Percentiles rank a stretch among this genome's conserved stretches.
Conservation (phyloP, 1,140 invertebrate genomes). For the Leguminivora glycinivorella region DNA sequence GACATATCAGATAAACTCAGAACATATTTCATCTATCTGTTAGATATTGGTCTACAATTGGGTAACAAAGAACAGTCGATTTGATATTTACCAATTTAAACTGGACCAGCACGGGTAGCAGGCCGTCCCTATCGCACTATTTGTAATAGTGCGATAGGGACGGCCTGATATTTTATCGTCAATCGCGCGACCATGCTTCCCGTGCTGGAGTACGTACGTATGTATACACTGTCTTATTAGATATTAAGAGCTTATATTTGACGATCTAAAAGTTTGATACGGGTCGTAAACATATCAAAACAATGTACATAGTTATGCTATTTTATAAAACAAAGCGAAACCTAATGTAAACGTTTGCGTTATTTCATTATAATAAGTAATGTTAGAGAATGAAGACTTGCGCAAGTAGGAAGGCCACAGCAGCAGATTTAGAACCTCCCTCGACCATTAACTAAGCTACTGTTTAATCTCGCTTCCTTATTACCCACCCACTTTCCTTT, state of each 20-base stretch:
- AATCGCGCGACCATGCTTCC: too few relatives aligned
- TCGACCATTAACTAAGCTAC: constrained; percentile 44
- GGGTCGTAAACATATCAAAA: too few relatives aligned
- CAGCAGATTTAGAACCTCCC: constrained; percentile 36
- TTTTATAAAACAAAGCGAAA: too few relatives aligned
- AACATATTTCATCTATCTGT: neutral
- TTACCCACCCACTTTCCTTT: constrained; percentile 52
- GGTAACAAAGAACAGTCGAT: neutral
- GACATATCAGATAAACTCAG: neutral
- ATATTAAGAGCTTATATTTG: too few relatives aligned
- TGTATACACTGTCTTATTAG: too few relatives aligned
- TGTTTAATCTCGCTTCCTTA: constrained; percentile 54
- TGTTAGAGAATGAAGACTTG: constrained; percentile 18
- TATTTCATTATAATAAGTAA: neutral
- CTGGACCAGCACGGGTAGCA: too few relatives aligned
- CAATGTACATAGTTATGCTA: too few relatives aligned
- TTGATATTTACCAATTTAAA: neutral
- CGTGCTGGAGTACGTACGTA: too few relatives aligned
- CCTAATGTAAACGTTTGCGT: neutral
- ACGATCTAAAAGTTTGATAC: too few relatives aligned
- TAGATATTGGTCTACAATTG: neutral
- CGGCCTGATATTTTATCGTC: too few relatives aligned
- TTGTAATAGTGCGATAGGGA: too few relatives aligned
- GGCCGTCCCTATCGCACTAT: too few relatives aligned
- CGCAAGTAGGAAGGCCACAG: constrained; percentile 28